phyloP scores from a whole-genome alignment of 2,113 vertebrate species.

The Ptilonorhynchus violaceus region DNA sequence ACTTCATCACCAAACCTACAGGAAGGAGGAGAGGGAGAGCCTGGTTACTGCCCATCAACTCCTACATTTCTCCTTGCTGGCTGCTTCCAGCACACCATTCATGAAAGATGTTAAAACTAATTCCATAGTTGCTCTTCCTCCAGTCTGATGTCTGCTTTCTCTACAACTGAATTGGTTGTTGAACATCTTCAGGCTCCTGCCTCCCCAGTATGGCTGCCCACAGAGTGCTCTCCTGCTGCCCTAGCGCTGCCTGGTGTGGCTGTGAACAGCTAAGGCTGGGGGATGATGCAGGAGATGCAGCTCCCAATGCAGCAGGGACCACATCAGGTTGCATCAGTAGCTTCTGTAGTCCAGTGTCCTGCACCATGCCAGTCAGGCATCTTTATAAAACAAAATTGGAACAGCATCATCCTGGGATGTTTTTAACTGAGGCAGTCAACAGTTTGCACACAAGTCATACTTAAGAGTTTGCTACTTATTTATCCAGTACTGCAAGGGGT shows the following conservation, averaged over 20 bases:
- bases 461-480: neutral
- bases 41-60: neutral
- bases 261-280: neutral
- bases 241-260: accelerated
- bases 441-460: neutral
- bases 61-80: neutral
- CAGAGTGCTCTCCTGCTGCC: neutral
- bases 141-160: accelerated
- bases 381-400: neutral
- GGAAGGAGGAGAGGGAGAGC: neutral
- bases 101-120: neutral
- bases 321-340: accelerated
- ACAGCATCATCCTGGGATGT: neutral
- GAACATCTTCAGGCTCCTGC: neutral
- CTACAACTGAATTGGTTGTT: neutral
- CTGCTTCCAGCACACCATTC: neutral
- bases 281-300: neutral
- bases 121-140: neutral
- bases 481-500: neutral
- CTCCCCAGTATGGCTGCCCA: accelerated
- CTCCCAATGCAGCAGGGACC: neutral
- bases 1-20: neutral
- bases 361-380: too few relatives aligned
- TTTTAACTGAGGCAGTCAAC: neutral
- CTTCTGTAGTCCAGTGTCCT: neutral